A percentile compares a stretch with the other conserved stretches of the same genome.
Evolutionary conservation across 2,888 invertebrate species (phyloP).

Genomic region (Melolontha melolontha): DNA sequence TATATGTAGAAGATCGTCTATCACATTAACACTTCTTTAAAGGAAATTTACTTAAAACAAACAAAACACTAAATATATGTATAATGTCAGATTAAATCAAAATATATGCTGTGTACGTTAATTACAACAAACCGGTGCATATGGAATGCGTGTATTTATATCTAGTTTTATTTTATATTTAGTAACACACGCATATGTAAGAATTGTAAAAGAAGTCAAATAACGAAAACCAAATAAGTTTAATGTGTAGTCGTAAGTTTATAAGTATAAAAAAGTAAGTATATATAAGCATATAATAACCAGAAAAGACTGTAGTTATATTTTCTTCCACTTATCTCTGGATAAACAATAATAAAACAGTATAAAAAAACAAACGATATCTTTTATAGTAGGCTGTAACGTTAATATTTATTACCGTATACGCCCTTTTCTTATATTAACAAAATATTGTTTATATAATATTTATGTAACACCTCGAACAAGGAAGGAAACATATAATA

Average conservation of each 20-base stretch:
- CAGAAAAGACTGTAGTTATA: not conserved
- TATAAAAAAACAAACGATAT: slow-evolving; percentile 29
- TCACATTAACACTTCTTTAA: slow-evolving; percentile 23
- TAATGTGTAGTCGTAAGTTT: not conserved
- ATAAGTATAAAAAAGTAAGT: slow-evolving; percentile 2
- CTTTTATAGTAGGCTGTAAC: slow-evolving; percentile 14
- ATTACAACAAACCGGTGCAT: not conserved
- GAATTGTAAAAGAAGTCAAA: not conserved
- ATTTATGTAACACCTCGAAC: slow-evolving; percentile 1
- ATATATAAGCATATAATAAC: slow-evolving; percentile 6
- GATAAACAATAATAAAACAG: slow-evolving; percentile 30
- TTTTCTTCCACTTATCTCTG: not conserved
- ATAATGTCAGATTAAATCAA: slow-evolving; percentile 5
- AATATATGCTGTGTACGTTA: not conserved
- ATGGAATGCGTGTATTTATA: too few relatives aligned
- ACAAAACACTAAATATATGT: slow-evolving; percentile 1
- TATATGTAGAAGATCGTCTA: slow-evolving; percentile 10
- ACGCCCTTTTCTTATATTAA: slow-evolving; percentile 27
- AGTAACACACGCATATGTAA: too few relatives aligned
- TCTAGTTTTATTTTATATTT: too few relatives aligned
- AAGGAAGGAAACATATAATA: slow-evolving; percentile 1
- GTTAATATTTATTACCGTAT: slow-evolving; percentile 33
- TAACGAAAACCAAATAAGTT: slow-evolving; percentile 17
- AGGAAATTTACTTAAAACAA: slow-evolving; percentile 1
- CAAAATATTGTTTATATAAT: slow-evolving; percentile 34